These are phyloP conservation scores for Podarcis cretensis DNA, from an alignment of 2,113 vertebrate species.

Conservation along the genomic window DNA sequence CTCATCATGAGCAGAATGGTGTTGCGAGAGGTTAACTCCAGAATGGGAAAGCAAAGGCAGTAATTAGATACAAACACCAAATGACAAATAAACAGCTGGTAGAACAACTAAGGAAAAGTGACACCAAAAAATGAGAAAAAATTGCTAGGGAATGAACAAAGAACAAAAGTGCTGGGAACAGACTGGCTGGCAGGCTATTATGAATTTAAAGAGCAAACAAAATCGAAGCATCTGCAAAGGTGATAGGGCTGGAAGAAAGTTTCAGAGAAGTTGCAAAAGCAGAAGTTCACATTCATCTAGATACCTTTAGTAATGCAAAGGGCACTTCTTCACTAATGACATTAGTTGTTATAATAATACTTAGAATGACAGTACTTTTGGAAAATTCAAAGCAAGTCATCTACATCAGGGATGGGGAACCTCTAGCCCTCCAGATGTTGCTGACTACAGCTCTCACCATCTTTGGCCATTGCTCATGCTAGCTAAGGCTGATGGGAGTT, in stretches of 20 bases:
- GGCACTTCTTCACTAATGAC: background rate
- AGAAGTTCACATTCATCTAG: constrained; percentile 22
- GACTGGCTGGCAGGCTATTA: constrained; percentile 32
- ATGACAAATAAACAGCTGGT: constrained; percentile 56
- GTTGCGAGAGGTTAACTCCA: constrained; percentile 19
- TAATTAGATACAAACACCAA: constrained; percentile 49
- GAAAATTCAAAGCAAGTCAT: background rate
- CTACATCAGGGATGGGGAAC: no score
- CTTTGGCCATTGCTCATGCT: no score
- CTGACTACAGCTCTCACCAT: no score
- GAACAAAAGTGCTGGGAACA: background rate
- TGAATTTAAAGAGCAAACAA: constrained; percentile 33
- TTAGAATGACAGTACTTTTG: background rate
- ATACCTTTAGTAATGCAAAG: constrained; percentile 6
- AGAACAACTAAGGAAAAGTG: constrained; percentile 36
- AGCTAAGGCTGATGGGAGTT: no score
- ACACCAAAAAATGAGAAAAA: constrained; percentile 13
- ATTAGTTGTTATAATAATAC: background rate
- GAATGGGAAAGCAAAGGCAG: constrained; percentile 21
- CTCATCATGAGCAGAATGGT: constrained; percentile 28
- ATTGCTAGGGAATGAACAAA: constrained; percentile 32
- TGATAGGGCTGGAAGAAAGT: background rate
- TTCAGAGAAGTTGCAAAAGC: background rate
- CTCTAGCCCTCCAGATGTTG: no score
- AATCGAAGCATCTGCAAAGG: constrained; percentile 42